phyloP scores from a whole-genome alignment of 2,113 vertebrate species.

The Gobius niger region DNA sequence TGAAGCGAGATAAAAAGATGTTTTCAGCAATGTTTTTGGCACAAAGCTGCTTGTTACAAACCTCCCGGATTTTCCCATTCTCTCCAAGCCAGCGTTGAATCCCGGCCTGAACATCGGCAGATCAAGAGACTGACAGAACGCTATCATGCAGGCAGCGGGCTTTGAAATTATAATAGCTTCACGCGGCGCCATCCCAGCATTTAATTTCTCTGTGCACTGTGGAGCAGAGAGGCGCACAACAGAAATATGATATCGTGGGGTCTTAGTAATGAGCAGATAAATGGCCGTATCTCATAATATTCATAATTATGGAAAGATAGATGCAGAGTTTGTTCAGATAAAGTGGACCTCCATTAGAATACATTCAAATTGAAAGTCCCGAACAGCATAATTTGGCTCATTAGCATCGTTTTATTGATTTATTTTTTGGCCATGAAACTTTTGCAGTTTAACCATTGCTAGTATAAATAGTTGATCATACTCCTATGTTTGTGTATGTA shows the following conservation, averaged over 20 bases:
- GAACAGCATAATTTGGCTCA: background rate
- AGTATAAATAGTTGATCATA: too few relatives aligned
- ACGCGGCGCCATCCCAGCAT: slow-evolving; percentile 4
- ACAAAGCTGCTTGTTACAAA: slow-evolving; percentile 18
- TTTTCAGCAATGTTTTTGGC: slow-evolving; percentile 27
- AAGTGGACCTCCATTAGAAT: slow-evolving; percentile 18
- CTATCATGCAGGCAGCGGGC: background rate
- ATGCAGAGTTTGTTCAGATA: slow-evolving; percentile 11
- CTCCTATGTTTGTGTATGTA: too few relatives aligned
- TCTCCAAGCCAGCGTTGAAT: slow-evolving; percentile 6
- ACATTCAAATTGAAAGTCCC: background rate
- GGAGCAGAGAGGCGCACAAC: slow-evolving; percentile 22
- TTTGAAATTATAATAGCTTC: slow-evolving; percentile 42
- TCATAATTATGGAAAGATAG: background rate
- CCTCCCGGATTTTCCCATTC: slow-evolving; percentile 14
- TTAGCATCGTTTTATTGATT: background rate
- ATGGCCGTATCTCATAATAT: background rate
- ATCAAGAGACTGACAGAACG: slow-evolving; percentile 17
- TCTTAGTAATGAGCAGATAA: slow-evolving; percentile 24
- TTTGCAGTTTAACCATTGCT: background rate
- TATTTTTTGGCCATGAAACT: background rate
- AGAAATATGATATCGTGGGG: slow-evolving; percentile 35
- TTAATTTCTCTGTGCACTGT: slow-evolving; percentile 24
- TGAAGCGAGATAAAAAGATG: background rate
- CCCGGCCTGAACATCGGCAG: slow-evolving; percentile 1